Evolutionary conservation across 2,888 invertebrate genomes (phyloP).

Genomic region (Mycalesis mineus): DNA sequence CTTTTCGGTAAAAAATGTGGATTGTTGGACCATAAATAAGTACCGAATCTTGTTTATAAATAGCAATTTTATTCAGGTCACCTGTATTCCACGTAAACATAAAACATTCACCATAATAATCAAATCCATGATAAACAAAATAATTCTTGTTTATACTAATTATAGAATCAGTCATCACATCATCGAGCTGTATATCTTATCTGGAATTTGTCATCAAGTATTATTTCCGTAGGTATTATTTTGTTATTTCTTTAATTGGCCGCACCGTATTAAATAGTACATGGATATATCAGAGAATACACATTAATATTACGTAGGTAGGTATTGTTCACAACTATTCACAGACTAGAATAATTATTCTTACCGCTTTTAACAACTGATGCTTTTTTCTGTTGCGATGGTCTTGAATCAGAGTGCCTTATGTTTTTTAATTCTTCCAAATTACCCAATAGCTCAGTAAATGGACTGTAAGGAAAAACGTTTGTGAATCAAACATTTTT

Average conservation of each 20-base stretch:
- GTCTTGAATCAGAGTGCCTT: constrained; percentile 56
- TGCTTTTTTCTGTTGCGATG: constrained; percentile 55
- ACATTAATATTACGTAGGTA: no score
- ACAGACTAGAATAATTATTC: background rate
- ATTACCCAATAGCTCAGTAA: constrained; percentile 90
- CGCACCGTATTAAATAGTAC: background rate
- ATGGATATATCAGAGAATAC: background rate
- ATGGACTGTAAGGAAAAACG: constrained; percentile 73
- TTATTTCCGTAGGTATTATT: background rate
- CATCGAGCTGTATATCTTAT: background rate
- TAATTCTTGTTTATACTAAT: background rate
- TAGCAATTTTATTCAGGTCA: background rate
- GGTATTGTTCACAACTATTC: no score
- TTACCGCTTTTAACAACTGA: constrained; percentile 65
- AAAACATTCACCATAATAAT: background rate
- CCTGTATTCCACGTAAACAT: background rate
- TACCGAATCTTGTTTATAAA: no score
- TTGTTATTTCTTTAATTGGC: background rate
- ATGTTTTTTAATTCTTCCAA: constrained; percentile 80
- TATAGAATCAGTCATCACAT: background rate
- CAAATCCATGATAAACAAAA: background rate
- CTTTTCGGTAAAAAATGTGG: background rate
- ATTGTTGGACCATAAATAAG: no score
- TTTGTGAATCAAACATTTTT: no score
- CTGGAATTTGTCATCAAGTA: background rate